A percentile compares a stretch with the other conserved stretches of the same genome.
Conservation (phyloP, 2,888 invertebrate species). For the Hypomecis atomaria region DNA sequence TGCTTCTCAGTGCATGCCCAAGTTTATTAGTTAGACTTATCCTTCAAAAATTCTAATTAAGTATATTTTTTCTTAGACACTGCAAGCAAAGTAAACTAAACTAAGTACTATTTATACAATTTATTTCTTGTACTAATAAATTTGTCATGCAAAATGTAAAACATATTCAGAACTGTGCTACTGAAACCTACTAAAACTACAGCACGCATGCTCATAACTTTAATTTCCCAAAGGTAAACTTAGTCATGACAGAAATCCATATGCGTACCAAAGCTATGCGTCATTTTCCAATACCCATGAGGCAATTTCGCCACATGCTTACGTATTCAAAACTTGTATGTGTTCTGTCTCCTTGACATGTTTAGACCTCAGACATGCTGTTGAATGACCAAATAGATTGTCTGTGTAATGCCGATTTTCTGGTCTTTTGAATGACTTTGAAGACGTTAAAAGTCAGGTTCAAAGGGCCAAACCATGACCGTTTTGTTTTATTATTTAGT, state of each 20-base stretch:
- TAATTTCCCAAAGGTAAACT: slow-evolving; percentile 19
- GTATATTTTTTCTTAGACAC: too few species aligned
- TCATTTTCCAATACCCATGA: slow-evolving; percentile 59
- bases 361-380: slow-evolving; percentile 47
- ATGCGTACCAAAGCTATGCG: slow-evolving; percentile 44
- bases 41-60: too few species aligned
- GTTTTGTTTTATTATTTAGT: too few species aligned
- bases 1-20: too few species aligned
- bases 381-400: slow-evolving; percentile 52
- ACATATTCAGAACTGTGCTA: neutral
- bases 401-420: slow-evolving; percentile 26
- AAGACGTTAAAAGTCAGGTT: neutral
- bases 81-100: too few species aligned
- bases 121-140: neutral
- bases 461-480: too few species aligned
- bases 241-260: slow-evolving; percentile 31
- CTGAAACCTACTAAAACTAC: neutral
- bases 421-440: slow-evolving; percentile 4
- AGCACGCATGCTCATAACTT: neutral
- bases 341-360: slow-evolving; percentile 70
- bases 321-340: slow-evolving; percentile 63
- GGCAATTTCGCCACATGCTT: slow-evolving; percentile 61
- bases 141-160: neutral
- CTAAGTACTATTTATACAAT: too few species aligned
- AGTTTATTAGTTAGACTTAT: too few species aligned